These are phyloP conservation scores for Erannis defoliaria DNA, from an alignment of 2,888 invertebrate species.

Conservation along the genomic window DNA sequence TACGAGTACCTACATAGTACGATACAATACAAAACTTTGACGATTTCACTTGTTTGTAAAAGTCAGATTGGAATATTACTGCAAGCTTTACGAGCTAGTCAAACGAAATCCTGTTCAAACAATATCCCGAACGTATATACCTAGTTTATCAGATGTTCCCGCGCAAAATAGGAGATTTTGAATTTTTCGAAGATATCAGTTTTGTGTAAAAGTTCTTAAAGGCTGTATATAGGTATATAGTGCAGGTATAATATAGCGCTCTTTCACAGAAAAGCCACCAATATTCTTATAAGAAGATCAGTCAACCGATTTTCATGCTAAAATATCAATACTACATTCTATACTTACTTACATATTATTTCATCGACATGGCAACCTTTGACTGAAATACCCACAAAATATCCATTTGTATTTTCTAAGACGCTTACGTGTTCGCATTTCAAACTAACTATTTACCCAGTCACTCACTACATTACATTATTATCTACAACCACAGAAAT, in stretches of 20 bases:
- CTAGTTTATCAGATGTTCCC: background rate
- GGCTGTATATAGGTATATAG: too few species aligned
- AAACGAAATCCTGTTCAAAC: conserved; percentile 2
- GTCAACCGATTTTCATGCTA: background rate
- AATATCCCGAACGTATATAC: background rate
- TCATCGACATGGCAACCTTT: background rate
- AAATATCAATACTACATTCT: background rate
- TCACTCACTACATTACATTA: too few species aligned
- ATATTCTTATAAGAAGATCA: background rate
- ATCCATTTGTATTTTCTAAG: too few species aligned
- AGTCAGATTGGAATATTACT: conserved; percentile 1
- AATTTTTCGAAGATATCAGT: too few species aligned
- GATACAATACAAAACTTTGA: background rate
- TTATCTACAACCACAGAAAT: too few species aligned
- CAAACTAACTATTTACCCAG: too few species aligned
- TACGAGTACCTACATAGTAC: too few species aligned
- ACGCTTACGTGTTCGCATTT: too few species aligned
- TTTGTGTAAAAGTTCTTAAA: background rate
- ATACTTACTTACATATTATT: background rate
- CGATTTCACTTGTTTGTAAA: background rate
- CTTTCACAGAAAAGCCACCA: background rate
- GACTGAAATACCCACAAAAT: background rate
- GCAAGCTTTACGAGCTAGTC: conserved; percentile 7
- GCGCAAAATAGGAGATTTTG: conserved; percentile 1
- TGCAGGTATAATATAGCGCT: too few species aligned